A percentile compares a stretch with the other conserved stretches of the same genome.
Conservation (phyloP, 2,113 vertebrate genomes). For the pig (Sus scrofa) region T2T-Sscrofa CM000812.6:288406001-288406500, state of each 20-base stretch:
- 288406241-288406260: not conserved
- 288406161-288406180: constrained; percentile 15
- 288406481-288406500: not conserved
- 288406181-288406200: not conserved
- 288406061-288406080: not conserved
- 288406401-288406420: too few relatives aligned
- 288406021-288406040: rapidly evolving
- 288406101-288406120: not conserved
- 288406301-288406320: not conserved
- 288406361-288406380: not conserved
- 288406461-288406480: not conserved
- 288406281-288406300: not conserved
- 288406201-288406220: not conserved
- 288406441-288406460: not conserved
- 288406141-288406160: not conserved
- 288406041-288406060: not conserved
- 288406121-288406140: not conserved
- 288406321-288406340: not conserved
- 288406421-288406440: not conserved
- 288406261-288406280: too few relatives aligned
- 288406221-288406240: not conserved
- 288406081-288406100: not conserved
- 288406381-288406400: too few relatives aligned
- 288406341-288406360: not conserved
- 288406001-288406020: rapidly evolving